phyloP scores from a whole-genome alignment of 1,140 invertebrate genomes.

The Mercenaria mercenaria region DNA sequence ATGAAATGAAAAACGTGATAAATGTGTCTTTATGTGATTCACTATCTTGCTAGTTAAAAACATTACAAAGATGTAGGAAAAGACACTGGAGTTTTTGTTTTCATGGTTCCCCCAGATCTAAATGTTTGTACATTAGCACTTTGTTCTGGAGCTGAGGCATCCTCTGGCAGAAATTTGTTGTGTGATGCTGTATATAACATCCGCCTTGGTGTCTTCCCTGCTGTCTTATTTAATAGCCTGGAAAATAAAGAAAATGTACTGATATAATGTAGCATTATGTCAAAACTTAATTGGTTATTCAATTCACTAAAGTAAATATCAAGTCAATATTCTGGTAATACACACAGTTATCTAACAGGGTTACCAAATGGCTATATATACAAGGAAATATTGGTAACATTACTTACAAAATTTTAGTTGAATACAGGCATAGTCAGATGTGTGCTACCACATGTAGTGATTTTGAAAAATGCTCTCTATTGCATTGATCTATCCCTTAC shows the following conservation, averaged over 20 bases:
- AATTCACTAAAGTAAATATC: neutral
- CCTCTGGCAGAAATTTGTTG: conserved; percentile 1
- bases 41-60: too few species aligned
- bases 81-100: neutral
- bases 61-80: neutral
- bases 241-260: neutral
- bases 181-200: conserved; percentile 21
- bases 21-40: too few species aligned
- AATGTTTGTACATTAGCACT: neutral
- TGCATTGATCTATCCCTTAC: too few species aligned
- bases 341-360: neutral
- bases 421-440: too few species aligned
- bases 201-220: neutral
- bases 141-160: too few species aligned
- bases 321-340: neutral
- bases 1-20: too few species aligned
- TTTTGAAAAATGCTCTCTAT: too few species aligned
- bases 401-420: too few species aligned
- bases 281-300: neutral
- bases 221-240: conserved; percentile 21
- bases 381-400: neutral
- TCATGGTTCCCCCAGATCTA: neutral
- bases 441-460: too few species aligned
- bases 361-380: neutral
- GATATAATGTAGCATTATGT: neutral